phyloP scores from a whole-genome alignment of 2,797 vertebrate species.

The Trichosurus vulpecula region DNA sequence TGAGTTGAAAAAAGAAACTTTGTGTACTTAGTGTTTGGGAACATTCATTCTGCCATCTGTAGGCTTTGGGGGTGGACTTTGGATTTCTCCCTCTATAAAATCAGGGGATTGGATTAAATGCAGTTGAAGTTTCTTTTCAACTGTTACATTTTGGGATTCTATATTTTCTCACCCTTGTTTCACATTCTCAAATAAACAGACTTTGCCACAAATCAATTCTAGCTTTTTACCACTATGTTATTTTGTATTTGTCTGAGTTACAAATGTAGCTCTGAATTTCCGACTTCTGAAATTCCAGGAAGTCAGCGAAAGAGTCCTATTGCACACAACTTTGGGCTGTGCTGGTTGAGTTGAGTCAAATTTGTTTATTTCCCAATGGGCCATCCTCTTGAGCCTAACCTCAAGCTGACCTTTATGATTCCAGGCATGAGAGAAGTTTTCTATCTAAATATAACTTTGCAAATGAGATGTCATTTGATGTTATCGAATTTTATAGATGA shows the following conservation, averaged over 20 bases:
- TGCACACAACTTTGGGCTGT: slow-evolving; percentile 67
- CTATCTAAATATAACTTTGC: slow-evolving; percentile 49
- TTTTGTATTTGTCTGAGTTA: slow-evolving; percentile 31
- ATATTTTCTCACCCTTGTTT: slow-evolving; percentile 41
- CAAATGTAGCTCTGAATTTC: slow-evolving; percentile 29
- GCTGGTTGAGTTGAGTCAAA: slow-evolving; percentile 51
- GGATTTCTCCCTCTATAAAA: not conserved
- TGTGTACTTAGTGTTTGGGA: not conserved
- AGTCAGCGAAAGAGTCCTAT: slow-evolving; percentile 65
- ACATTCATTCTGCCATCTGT: not conserved
- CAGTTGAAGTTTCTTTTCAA: not conserved
- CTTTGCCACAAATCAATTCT: not conserved
- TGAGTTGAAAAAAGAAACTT: not conserved
- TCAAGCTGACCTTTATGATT: slow-evolving; percentile 82
- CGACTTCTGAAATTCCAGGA: slow-evolving; percentile 62
- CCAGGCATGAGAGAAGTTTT: slow-evolving; percentile 76
- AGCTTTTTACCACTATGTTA: slow-evolving; percentile 14
- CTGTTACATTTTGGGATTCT: not conserved
- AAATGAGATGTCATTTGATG: slow-evolving; percentile 21
- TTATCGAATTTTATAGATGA: not conserved
- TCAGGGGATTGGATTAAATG: not conserved
- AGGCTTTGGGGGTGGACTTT: not conserved
- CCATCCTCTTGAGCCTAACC: slow-evolving; percentile 81
- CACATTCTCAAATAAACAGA: slow-evolving; percentile 69
- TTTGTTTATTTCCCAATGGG: slow-evolving; percentile 80